These are phyloP conservation scores for Drosophila testacea DNA, from an alignment of 2,888 invertebrate genomes.

Conservation along the genomic window DNA sequence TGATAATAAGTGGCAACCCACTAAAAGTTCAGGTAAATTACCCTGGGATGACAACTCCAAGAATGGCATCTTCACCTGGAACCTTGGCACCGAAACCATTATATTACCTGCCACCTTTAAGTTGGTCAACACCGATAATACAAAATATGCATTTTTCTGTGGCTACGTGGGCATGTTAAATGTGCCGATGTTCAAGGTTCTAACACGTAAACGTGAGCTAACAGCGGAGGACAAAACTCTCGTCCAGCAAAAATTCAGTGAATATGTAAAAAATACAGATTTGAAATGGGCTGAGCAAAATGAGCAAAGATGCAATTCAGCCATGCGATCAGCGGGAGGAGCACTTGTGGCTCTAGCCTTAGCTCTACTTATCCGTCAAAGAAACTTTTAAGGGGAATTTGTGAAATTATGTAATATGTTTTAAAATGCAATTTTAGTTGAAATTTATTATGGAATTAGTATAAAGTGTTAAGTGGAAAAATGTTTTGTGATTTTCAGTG, in stretches of 20 bases:
- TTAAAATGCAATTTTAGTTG: not conserved
- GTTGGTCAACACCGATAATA: conserved; percentile 15
- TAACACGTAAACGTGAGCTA: conserved; percentile 30
- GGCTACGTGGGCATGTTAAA: not conserved
- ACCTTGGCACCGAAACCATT: not conserved
- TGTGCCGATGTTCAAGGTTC: conserved; percentile 13
- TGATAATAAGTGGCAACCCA: conserved; percentile 28
- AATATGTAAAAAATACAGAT: not conserved
- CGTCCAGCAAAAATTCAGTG: not conserved
- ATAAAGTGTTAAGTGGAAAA: not conserved
- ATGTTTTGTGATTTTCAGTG: too few relatives aligned
- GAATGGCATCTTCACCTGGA: conserved; percentile 36
- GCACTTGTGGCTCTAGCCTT: conserved; percentile 21
- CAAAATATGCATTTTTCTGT: conserved; percentile 13
- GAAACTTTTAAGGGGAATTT: not conserved
- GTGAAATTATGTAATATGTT: not conserved
- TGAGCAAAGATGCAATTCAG: conserved; percentile 10
- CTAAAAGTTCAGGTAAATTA: not conserved
- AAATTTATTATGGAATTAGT: too few relatives aligned
- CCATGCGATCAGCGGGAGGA: conserved; percentile 4
- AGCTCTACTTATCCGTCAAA: not conserved
- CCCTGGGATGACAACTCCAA: conserved; percentile 31
- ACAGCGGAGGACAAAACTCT: not conserved
- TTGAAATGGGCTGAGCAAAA: conserved; percentile 23
- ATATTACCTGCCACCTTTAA: conserved; percentile 23